Conservation (phyloP, 2,888 invertebrate species). For the Hirtodrosophila histrioides region DNA sequence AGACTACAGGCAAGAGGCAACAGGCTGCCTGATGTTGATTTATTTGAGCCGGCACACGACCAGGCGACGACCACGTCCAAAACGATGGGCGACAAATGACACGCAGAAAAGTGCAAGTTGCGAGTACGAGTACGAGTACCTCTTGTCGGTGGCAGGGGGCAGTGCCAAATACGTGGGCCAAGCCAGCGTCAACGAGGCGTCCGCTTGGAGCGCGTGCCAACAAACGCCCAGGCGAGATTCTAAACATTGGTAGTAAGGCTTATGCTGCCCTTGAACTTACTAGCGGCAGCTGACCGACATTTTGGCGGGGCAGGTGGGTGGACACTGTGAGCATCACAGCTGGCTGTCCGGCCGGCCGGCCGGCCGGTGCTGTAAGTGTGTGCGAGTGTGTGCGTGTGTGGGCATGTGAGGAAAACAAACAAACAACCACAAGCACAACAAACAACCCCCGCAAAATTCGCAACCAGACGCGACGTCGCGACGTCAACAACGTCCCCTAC, state of each 20-base stretch:
- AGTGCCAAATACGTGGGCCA: conserved; percentile 56
- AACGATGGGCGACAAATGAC: conserved; percentile 50
- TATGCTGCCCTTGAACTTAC: conserved; percentile 53
- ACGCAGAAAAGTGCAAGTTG: conserved; percentile 74
- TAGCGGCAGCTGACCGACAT: conserved; percentile 65
- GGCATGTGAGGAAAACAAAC: conserved; percentile 47
- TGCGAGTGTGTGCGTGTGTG: conserved; percentile 27
- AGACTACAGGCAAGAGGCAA: conserved; percentile 21
- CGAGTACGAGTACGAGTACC: neutral
- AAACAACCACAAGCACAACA: conserved; percentile 43
- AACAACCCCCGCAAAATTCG: conserved; percentile 77
- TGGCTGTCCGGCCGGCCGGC: conserved; percentile 29
- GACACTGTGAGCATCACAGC: conserved; percentile 20
- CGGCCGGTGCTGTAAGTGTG: conserved; percentile 7
- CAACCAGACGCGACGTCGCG: conserved; percentile 63
- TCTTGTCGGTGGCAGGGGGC: neutral
- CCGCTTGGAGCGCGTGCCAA: conserved; percentile 64
- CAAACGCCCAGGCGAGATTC: conserved; percentile 52
- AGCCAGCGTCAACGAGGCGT: conserved; percentile 59
- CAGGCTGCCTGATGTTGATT: conserved; percentile 58
- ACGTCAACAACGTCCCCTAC: conserved; percentile 59
- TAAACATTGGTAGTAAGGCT: conserved; percentile 30
- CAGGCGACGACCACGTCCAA: conserved; percentile 67
- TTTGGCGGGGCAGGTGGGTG: conserved; percentile 69
- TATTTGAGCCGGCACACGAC: conserved; percentile 75